Base-by-base conservation (phyloP, 1,140 invertebrate species). In the Probaryconus sp. region DNA sequence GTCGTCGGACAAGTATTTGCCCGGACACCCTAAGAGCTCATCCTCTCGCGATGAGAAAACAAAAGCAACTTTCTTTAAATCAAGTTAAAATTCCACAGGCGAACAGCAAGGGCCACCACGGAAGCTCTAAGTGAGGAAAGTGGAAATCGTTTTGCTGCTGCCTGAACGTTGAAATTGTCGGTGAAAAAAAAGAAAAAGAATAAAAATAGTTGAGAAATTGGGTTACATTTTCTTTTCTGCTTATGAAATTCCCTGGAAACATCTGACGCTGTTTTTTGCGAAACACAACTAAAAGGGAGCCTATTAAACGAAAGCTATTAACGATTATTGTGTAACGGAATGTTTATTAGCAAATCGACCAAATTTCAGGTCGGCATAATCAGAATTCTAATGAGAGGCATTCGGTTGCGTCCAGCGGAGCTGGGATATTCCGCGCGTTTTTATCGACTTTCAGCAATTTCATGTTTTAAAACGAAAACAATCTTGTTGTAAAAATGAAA, bases 1-100 rank as follows among this genome's bases (percentile, higher is more conserved):
- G 42, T 64, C 58, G 50, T 48, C 21, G 48, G 43, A 55, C 58
- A 50, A 63, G 58, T 71, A 64, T 71, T 71, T 71, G 56, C 45
- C 40, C 43, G 50, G 30, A 47, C 28, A 63, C 58, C 51, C 45
- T 31, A 51, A 64, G 37, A 64, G 43, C 58, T 42, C 68, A 58
- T 63, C 50, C 43, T 42, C 43, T 30, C 28, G 5, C 37, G 42
- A 56, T 37, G 21, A 56, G 51, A 58, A 71, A 71, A 71, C 58
- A 70, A 71, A 71, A 64, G 56, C 42, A 61, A 30, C 33, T 50
- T 53, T 14, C 16, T 30, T 56, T 38, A 58, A 64, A 55, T 69
- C 48, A 70, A 56, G 58, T 60, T 53, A 53, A 61, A 61, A 69
- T 61, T 53, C 65, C 47, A 9, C 50, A 47, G 47, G 28, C 40